These are phyloP conservation scores for Chanos chanos DNA, from an alignment of 2,797 vertebrate species.

Conservation along the genomic window DNA sequence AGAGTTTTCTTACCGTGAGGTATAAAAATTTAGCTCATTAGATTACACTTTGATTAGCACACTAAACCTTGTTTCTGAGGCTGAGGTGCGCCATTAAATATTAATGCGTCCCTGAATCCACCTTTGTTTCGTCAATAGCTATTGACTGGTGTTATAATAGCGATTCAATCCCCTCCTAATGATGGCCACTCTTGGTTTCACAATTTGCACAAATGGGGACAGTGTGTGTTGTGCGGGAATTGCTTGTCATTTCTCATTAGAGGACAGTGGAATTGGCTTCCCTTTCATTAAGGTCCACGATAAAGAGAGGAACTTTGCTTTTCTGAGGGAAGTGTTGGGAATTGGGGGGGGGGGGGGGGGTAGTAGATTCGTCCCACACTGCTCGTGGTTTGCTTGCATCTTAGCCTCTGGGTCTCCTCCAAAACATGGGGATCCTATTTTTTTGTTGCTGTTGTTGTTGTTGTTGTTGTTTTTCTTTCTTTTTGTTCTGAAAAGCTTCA, in stretches of 20 bases:
- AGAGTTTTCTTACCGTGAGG: constrained; percentile 32
- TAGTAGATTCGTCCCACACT: constrained; percentile 50
- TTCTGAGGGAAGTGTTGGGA: constrained; percentile 25
- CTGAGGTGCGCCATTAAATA: constrained; percentile 60
- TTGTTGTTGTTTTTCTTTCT: no score
- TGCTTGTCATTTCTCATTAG: constrained; percentile 71
- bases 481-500: constrained; percentile 30
- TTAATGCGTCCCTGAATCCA: constrained; percentile 54
- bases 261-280: constrained; percentile 58
- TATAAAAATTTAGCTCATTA: constrained; percentile 58
- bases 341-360: neutral
- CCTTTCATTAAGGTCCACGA: constrained; percentile 63
- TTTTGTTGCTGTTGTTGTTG: no score
- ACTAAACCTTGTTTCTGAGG: constrained; percentile 39
- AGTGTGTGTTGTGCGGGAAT: constrained; percentile 48
- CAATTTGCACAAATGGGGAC: constrained; percentile 53
- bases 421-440: no score
- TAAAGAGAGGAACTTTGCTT: constrained; percentile 41
- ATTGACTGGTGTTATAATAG: constrained; percentile 69
- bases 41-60: constrained; percentile 35
- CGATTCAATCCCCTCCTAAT: constrained; percentile 60
- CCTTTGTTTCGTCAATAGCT: constrained; percentile 67
- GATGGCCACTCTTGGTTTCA: constrained; percentile 62
- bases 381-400: constrained; percentile 54
- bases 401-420: constrained; percentile 62